Conservation (phyloP, 2,113 vertebrate genomes). For the Tamias sibiricus region DNA sequence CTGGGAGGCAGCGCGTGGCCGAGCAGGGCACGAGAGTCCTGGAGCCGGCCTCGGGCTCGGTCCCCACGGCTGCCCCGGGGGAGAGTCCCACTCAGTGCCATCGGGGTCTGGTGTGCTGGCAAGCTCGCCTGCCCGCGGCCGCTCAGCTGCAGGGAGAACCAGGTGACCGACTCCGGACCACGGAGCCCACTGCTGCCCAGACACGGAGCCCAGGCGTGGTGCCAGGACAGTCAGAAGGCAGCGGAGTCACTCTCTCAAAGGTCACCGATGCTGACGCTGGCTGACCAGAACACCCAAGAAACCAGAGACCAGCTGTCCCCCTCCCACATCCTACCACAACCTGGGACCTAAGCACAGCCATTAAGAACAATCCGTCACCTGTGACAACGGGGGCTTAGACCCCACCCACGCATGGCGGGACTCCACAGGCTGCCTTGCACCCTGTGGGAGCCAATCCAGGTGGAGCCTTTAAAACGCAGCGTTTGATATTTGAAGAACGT, state of each 20-base stretch:
- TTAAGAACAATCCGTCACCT: background rate
- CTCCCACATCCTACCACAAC: background rate
- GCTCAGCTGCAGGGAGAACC: background rate
- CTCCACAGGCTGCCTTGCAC: background rate
- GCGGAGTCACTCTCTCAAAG: background rate
- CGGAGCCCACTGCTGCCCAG: background rate
- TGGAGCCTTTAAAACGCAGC: background rate
- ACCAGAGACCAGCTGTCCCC: background rate
- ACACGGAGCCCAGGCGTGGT: background rate
- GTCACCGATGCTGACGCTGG: background rate
- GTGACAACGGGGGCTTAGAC: background rate
- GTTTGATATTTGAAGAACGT: background rate
- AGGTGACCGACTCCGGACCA: background rate
- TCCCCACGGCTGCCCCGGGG: too few species aligned
- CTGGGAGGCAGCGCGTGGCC: background rate
- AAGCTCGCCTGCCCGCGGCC: background rate
- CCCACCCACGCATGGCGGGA: background rate
- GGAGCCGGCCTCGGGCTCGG: too few species aligned
- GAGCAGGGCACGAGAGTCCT: too few species aligned
- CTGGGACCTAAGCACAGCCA: background rate
- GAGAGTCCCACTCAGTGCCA: too few species aligned
- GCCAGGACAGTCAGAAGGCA: background rate
- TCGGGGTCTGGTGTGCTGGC: background rate
- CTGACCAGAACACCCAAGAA: background rate
- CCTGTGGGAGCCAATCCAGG: slow-evolving; percentile 12